A percentile compares a stretch with the other conserved stretches of the same genome.
Evolutionary conservation across 2,113 vertebrate genomes (phyloP).

Genomic region (Copsychus sechellarum): DNA sequence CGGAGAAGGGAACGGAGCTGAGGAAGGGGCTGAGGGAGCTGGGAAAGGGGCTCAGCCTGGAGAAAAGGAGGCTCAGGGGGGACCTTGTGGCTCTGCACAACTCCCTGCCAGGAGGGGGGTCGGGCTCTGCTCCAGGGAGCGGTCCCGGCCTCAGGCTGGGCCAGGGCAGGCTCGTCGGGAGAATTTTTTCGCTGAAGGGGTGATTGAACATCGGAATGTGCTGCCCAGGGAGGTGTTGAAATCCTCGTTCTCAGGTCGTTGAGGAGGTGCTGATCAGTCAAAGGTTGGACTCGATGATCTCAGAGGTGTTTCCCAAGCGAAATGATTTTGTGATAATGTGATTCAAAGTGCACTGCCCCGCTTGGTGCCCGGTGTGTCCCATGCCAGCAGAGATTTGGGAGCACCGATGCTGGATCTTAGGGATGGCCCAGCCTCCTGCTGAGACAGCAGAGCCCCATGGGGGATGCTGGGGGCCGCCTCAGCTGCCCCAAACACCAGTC

Average conservation of each 20-base stretch:
- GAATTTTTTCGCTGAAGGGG: neutral
- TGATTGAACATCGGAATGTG: neutral
- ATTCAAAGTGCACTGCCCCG: neutral
- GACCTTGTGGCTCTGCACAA: neutral
- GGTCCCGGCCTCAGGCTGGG: neutral
- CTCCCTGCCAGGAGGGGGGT: neutral
- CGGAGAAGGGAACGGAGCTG: neutral
- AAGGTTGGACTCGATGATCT: neutral
- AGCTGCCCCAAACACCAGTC: neutral
- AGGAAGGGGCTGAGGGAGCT: neutral
- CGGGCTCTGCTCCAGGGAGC: neutral
- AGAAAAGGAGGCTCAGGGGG: neutral
- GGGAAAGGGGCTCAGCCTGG: neutral
- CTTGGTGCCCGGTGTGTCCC: accelerated
- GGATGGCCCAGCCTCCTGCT: too few relatives aligned
- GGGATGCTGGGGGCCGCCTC: accelerated
- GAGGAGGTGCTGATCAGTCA: neutral
- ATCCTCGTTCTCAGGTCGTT: neutral
- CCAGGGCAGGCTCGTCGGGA: accelerated
- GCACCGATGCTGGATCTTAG: neutral
- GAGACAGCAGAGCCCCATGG: accelerated
- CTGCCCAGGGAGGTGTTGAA: neutral
- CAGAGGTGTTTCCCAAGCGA: neutral
- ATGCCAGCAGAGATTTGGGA: neutral
- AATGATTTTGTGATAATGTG: neutral